A percentile compares a stretch with the other conserved stretches of the same genome.
These are phyloP conservation scores for Falco cherrug DNA, from an alignment of 2,797 vertebrate genomes.

Conservation along the genomic window DNA sequence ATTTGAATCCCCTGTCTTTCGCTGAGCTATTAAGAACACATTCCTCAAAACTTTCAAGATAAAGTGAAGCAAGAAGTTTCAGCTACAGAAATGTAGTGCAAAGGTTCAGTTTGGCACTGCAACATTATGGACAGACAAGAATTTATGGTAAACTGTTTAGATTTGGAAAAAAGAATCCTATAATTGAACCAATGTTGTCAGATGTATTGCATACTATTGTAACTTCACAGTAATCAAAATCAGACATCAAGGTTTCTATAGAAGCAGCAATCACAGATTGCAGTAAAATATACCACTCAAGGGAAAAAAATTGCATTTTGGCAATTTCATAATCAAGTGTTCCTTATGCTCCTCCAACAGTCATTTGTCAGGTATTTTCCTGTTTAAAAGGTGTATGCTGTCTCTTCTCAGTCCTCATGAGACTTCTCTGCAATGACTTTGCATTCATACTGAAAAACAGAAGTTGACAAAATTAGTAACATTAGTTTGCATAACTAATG, in stretches of 20 bases:
- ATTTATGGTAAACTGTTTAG: slow-evolving; percentile 60
- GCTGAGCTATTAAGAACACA: slow-evolving; percentile 46
- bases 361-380: slow-evolving; percentile 49
- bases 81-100: slow-evolving; percentile 58
- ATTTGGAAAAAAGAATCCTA: slow-evolving; percentile 68
- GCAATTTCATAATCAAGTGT: slow-evolving; percentile 75
- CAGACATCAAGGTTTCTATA: slow-evolving; percentile 73
- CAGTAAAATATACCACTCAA: slow-evolving; percentile 77
- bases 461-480: not conserved
- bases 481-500: not conserved
- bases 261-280: slow-evolving; percentile 86
- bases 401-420: slow-evolving; percentile 87
- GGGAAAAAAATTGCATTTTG: slow-evolving; percentile 71
- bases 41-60: slow-evolving; percentile 53
- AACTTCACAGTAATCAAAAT: slow-evolving; percentile 76
- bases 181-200: slow-evolving; percentile 66
- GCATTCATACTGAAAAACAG: slow-evolving; percentile 89
- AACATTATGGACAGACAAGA: slow-evolving; percentile 55
- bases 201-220: slow-evolving; percentile 69
- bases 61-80: slow-evolving; percentile 62
- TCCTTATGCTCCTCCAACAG: slow-evolving; percentile 63
- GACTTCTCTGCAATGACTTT: slow-evolving; percentile 90
- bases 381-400: slow-evolving; percentile 59
- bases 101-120: slow-evolving; percentile 76
- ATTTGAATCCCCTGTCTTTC: not conserved